Conservation (phyloP, 2,797 vertebrate species). For the Cryptoblepharus egeriae region DNA sequence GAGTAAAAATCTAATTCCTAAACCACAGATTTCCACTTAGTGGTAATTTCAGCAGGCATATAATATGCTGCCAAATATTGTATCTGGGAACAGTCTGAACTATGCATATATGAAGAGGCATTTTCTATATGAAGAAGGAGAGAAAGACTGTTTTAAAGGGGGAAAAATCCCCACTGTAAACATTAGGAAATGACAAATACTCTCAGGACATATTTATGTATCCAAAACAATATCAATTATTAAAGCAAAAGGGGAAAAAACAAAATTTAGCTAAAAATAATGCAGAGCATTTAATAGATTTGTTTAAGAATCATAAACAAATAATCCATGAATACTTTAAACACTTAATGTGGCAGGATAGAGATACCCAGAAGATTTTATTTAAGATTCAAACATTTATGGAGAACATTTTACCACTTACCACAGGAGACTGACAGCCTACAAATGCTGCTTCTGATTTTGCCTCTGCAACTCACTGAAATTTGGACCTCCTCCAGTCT, state of each 20-base stretch:
- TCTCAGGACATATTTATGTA: conserved; percentile 73
- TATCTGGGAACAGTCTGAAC: conserved; percentile 53
- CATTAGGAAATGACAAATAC: conserved; percentile 70
- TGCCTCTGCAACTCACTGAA: not conserved
- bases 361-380: conserved; percentile 70
- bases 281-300: conserved; percentile 67
- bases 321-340: conserved; percentile 72
- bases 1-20: conserved; percentile 54
- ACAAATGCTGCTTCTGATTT: conserved; percentile 5
- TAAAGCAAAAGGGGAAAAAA: conserved; percentile 42
- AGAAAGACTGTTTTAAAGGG: conserved; percentile 35
- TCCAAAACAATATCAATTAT: conserved; percentile 75
- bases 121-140: conserved; percentile 43
- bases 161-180: conserved; percentile 63
- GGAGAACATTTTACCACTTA: conserved; percentile 57
- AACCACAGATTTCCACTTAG: conserved; percentile 48
- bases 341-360: conserved; percentile 54
- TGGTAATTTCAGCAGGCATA: conserved; percentile 39
- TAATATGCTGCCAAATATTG: conserved; percentile 46
- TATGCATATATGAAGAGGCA: conserved; percentile 36
- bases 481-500: not conserved
- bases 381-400: conserved; percentile 66
- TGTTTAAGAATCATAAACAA: conserved; percentile 73
- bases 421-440: conserved; percentile 39
- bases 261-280: conserved; percentile 69